These are phyloP conservation scores for Sebastiscus albofasciatus DNA, from an alignment of 2,797 vertebrate genomes.

Conservation along the genomic window DNA sequence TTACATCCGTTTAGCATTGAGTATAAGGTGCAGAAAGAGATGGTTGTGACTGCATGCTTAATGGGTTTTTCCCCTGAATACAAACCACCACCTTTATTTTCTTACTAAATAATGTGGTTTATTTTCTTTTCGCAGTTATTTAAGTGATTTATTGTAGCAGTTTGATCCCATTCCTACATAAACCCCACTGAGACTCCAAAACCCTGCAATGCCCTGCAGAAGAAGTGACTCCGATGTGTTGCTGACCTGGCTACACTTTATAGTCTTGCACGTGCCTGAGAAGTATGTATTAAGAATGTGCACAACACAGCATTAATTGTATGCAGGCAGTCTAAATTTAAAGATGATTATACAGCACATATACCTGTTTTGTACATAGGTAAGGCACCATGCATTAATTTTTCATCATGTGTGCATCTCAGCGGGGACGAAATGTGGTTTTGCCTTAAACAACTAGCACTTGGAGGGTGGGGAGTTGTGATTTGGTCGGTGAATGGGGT, in stretches of 20 bases:
- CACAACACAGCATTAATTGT: background rate
- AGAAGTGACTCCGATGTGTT: background rate
- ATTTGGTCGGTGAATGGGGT: conserved; percentile 33
- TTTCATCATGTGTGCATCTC: conserved; percentile 21
- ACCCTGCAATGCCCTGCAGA: background rate
- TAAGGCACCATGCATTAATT: conserved; percentile 41
- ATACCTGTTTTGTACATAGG: background rate
- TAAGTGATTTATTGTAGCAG: background rate
- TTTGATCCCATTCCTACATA: background rate
- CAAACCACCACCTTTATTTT: background rate
- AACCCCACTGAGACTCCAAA: background rate
- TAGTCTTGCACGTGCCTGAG: background rate
- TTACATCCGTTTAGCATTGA: background rate
- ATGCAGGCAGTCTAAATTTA: conserved; percentile 31
- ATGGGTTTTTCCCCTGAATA: background rate
- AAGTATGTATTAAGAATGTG: conserved; percentile 2
- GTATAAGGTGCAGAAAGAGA: background rate
- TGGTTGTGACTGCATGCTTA: background rate
- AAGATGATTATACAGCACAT: conserved; percentile 43
- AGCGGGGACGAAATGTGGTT: background rate
- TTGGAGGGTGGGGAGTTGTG: conserved; percentile 2
- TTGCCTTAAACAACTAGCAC: conserved; percentile 9
- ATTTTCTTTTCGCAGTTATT: background rate
- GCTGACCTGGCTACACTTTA: conserved; percentile 5
- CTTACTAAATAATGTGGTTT: background rate